These are phyloP conservation scores for Sakesphorus luctuosus DNA, from an alignment of 2,113 vertebrate species.

Conservation along the genomic window DNA sequence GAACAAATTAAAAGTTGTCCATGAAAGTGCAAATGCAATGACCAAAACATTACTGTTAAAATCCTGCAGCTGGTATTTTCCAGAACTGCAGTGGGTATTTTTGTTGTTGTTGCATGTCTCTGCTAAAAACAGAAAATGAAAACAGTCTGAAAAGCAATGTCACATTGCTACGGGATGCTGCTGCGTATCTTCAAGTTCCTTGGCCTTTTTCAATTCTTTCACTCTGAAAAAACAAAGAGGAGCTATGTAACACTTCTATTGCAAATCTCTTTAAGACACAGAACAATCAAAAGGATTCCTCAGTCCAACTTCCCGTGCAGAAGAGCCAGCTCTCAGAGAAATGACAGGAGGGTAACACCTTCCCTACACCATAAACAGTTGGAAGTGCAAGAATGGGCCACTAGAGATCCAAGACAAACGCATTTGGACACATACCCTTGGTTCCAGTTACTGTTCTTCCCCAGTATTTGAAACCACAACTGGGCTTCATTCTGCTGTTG, in stretches of 20 bases:
- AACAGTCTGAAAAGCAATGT: constrained; percentile 96
- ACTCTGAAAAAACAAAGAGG: constrained; percentile 88
- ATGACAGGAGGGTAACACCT: not conserved
- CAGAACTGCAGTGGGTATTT: constrained; percentile 87
- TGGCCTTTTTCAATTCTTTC: constrained; percentile 99
- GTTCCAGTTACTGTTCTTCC: not conserved
- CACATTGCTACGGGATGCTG: constrained; percentile 96
- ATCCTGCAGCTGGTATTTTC: constrained; percentile 82
- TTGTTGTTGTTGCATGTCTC: constrained; percentile 92
- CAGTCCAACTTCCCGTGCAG: not conserved
- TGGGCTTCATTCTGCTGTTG: fast-evolving
- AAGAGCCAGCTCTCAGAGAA: not conserved
- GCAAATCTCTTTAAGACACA: not conserved
- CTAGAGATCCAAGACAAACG: not conserved
- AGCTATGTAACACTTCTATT: constrained; percentile 46
- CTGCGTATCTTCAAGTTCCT: constrained; percentile 96
- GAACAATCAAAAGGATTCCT: not conserved
- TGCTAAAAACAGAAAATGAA: constrained; percentile 95
- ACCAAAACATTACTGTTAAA: constrained; percentile 89
- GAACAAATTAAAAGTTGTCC: constrained; percentile 89
- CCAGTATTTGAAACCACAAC: not conserved
- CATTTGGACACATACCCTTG: not conserved
- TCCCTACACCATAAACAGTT: not conserved
- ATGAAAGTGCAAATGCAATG: constrained; percentile 91
- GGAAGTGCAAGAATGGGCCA: not conserved